phyloP scores from a whole-genome alignment of 2,797 vertebrate species.

The Avahi laniger region DNA sequence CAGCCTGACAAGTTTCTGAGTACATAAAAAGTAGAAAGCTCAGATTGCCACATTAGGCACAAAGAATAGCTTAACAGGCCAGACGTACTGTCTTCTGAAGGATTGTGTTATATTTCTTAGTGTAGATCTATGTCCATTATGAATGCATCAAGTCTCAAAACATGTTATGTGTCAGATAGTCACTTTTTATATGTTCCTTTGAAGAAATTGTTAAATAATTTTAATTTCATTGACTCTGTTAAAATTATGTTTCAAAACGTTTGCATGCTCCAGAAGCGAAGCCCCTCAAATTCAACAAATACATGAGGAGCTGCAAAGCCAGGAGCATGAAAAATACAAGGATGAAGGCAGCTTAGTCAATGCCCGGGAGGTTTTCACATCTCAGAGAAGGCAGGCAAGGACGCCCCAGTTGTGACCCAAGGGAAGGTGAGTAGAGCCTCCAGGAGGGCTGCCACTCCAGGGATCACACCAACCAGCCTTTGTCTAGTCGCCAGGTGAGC shows the following conservation, averaged over 20 bases:
- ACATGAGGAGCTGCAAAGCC: neutral
- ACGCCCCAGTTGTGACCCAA: neutral
- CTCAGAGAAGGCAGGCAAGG: neutral
- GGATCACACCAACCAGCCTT: too few species aligned
- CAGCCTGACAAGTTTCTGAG: neutral
- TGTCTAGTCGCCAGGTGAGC: neutral
- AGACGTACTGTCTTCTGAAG: neutral
- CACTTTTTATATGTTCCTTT: neutral
- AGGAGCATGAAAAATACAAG: neutral
- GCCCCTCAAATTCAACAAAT: neutral
- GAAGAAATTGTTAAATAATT: neutral
- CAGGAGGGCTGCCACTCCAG: rapidly evolving
- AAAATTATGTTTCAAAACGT: neutral
- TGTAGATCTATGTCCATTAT: neutral
- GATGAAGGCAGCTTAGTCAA: neutral
- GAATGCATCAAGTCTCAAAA: neutral
- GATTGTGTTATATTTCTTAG: neutral
- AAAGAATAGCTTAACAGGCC: neutral
- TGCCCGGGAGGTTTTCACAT: neutral
- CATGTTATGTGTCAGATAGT: too few species aligned
- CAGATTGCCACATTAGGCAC: neutral
- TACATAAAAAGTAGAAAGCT: neutral
- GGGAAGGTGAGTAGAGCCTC: neutral
- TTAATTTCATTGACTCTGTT: neutral
- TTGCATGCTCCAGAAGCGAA: neutral